Evolutionary conservation across 2,888 invertebrate genomes (phyloP).

Genomic region (Melolontha melolontha): DNA sequence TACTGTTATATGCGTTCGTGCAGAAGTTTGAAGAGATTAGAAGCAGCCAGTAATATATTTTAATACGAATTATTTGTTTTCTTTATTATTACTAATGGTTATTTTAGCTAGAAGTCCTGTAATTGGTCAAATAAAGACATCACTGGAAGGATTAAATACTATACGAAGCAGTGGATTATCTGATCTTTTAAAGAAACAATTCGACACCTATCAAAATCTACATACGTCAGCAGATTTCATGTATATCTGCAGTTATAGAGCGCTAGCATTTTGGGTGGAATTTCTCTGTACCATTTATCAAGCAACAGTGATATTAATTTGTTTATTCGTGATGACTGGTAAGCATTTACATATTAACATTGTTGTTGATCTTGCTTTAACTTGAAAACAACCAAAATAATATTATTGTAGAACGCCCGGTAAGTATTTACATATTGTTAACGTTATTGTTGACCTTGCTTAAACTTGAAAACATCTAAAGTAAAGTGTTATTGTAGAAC

Average conservation of each 20-base stretch:
- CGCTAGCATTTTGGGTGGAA: conserved; percentile 57
- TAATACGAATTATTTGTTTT: conserved; percentile 58
- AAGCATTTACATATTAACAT: conserved; percentile 71
- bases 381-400: too few species aligned
- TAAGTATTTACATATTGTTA: too few species aligned
- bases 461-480: too few species aligned
- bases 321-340: conserved; percentile 57
- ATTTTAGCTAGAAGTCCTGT: conserved; percentile 59
- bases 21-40: conserved; percentile 77
- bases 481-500: too few species aligned
- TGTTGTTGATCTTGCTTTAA: conserved; percentile 73
- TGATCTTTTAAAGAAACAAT: conserved; percentile 55
- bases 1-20: conserved; percentile 77
- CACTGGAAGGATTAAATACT: conserved; percentile 59
- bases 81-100: not conserved
- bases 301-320: conserved; percentile 44
- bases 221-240: conserved; percentile 59
- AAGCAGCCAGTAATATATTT: conserved; percentile 67
- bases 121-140: conserved; percentile 59
- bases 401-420: too few species aligned
- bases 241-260: conserved; percentile 52
- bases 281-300: conserved; percentile 53
- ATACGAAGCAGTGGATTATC: conserved; percentile 58
- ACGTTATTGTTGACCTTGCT: too few species aligned
- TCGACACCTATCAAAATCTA: conserved; percentile 58